Evolutionary conservation across 2,113 vertebrate species (phyloP).

Genomic region (Hydrolagus affinis): DNA sequence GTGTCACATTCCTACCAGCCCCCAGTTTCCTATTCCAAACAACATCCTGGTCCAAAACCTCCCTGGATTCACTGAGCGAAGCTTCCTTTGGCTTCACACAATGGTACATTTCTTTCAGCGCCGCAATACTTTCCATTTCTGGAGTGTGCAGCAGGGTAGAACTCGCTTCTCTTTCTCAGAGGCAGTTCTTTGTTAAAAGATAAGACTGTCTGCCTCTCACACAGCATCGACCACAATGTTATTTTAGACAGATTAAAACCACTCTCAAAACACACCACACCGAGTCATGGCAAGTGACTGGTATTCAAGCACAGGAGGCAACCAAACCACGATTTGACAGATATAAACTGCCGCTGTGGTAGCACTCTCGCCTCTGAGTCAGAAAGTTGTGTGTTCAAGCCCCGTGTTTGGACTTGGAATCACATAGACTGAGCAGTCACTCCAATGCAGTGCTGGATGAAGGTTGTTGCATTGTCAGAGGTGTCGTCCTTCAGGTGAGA

Average conservation of each 20-base stretch:
- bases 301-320: not conserved
- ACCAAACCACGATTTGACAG: not conserved
- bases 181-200: not conserved
- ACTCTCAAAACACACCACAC: not conserved
- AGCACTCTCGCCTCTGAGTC: too few relatives aligned
- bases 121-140: not conserved
- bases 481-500: too few relatives aligned
- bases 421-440: too few relatives aligned
- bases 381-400: too few relatives aligned
- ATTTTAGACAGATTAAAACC: slow-evolving; percentile 16
- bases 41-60: slow-evolving; percentile 55
- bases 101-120: slow-evolving; percentile 49
- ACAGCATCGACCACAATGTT: too few relatives aligned
- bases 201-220: not conserved
- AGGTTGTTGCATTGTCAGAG: too few relatives aligned
- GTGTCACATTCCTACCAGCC: slow-evolving; percentile 50
- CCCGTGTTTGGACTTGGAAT: too few relatives aligned
- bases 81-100: slow-evolving; percentile 49
- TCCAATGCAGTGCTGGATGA: too few relatives aligned
- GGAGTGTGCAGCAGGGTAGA: too few relatives aligned
- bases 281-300: not conserved
- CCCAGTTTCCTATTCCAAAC: slow-evolving; percentile 57
- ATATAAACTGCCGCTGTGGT: not conserved
- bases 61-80: slow-evolving; percentile 51
- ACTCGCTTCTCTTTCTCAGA: not conserved